Conservation (phyloP, 2,888 invertebrate species). For the Dorcus parallelipipedus region DNA sequence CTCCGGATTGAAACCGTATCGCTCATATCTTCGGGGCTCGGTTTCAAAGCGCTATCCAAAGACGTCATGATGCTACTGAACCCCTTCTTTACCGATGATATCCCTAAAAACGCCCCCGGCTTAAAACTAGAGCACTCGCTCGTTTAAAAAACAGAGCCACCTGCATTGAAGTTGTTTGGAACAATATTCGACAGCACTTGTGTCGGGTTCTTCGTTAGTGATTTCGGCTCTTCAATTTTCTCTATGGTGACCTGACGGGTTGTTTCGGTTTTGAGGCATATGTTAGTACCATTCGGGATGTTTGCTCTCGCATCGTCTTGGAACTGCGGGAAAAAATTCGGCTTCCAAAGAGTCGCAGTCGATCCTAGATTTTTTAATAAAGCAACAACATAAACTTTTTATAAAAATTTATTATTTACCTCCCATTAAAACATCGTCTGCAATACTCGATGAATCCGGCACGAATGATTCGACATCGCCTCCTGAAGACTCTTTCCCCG, state of each 20-base stretch:
- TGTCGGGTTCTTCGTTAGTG: constrained; percentile 19
- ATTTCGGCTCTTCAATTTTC: constrained; percentile 11
- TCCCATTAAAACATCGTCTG: constrained; percentile 65
- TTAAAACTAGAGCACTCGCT: not conserved
- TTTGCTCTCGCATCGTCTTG: constrained; percentile 17
- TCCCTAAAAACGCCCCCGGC: constrained; percentile 44
- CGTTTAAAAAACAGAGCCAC: constrained; percentile 27
- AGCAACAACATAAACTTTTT: not conserved
- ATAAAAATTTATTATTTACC: constrained; percentile 45
- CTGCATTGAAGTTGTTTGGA: constrained; percentile 54
- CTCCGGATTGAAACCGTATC: constrained; percentile 74
- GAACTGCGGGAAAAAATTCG: constrained; percentile 34
- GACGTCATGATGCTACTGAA: constrained; percentile 80
- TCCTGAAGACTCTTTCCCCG: constrained; percentile 81
- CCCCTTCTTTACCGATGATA: constrained; percentile 79
- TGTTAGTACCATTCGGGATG: constrained; percentile 20
- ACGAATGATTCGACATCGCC: constrained; percentile 78
- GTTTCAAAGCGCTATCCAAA: constrained; percentile 75
- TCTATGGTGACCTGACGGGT: constrained; percentile 13
- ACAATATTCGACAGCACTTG: constrained; percentile 31
- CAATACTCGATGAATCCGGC: constrained; percentile 81
- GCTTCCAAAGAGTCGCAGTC: constrained; percentile 40
- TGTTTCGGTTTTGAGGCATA: constrained; percentile 12
- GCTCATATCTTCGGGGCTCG: constrained; percentile 70
- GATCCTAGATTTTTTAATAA: constrained; percentile 29